Base-by-base conservation (phyloP, 1,140 invertebrate genomes). In the Hycleus cichorii region DNA sequence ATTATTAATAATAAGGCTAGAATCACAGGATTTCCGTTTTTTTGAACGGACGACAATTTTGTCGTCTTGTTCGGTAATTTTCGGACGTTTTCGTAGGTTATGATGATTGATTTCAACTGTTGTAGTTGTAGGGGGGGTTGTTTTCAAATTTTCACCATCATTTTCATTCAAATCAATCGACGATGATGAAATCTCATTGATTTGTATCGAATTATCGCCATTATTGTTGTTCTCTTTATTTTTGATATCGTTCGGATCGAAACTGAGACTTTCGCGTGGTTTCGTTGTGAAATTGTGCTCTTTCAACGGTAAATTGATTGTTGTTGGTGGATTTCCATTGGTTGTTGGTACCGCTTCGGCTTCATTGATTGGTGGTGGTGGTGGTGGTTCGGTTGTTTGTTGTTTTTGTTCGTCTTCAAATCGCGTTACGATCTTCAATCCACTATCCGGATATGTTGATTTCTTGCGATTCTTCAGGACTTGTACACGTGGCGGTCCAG, bases 401-500 rank as follows among this genome's bases (percentile, higher is more conserved):
- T 27, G 27, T 12, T 58, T 52, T 8, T 39, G 11, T 9, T 42
- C 9, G 11, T 43, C 51, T 9, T 65, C 55, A 43, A 55, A 65
- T 11, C 67, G 60, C 3, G 69, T 72, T 55, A 70, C 58, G 40
- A 72, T 70, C 58, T 69, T 65, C 24, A 72, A 51, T 9, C 69
- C 65, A 50, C 63, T 70, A 42, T 68, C 63, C 10, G 70, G 68
- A 56, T 67, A 66, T 3, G 48, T 8, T 52, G 66, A 68, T 49
- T 69, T 68, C 39, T 70, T 70, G 10, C 75, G 67, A 2, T 76
- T 76, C 26, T 76, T 74, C 44, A 81, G 63, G n/a, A 87, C 83
- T 65, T 86, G 81, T 7, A 79, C 79, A 52, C 82, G 76, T 11
- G 89, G 86, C n/a, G 88, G 86, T 3, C 90, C 91, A 4, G 91